phyloP scores from a whole-genome alignment of 2,888 invertebrate species.

The Limnephilus marmoratus region DNA sequence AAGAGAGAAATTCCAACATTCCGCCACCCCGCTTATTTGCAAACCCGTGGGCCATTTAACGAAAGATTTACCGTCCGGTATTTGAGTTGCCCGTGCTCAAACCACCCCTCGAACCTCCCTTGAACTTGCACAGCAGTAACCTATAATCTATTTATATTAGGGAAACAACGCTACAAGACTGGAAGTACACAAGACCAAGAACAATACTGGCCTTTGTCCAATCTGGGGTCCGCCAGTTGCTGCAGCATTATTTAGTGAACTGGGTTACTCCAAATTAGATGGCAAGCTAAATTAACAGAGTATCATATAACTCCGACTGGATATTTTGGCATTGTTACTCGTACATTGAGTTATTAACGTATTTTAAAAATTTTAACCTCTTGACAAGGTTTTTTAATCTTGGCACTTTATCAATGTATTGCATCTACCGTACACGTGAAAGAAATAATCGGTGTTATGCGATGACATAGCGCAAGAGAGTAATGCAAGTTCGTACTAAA shows the following conservation, averaged over 20 bases:
- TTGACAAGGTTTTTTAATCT: too few relatives aligned
- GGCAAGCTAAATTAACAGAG: neutral
- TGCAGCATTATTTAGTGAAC: neutral
- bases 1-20: neutral
- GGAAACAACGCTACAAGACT: neutral
- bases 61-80: neutral
- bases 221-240: neutral
- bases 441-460: too few relatives aligned
- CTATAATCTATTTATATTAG: neutral
- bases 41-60: neutral
- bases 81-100: neutral
- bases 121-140: neutral
- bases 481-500: too few relatives aligned
- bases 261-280: slow-evolving; percentile 11
- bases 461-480: too few relatives aligned
- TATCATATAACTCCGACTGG: too few relatives aligned
- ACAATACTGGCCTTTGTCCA: neutral
- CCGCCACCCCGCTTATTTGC: neutral
- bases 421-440: too few relatives aligned
- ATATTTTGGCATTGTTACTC: too few relatives aligned
- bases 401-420: too few relatives aligned
- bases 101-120: neutral
- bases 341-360: too few relatives aligned
- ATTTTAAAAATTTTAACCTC: too few relatives aligned
- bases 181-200: neutral